Conservation (phyloP, 2,888 invertebrate species). For the Priocnemis perturbator region DNA sequence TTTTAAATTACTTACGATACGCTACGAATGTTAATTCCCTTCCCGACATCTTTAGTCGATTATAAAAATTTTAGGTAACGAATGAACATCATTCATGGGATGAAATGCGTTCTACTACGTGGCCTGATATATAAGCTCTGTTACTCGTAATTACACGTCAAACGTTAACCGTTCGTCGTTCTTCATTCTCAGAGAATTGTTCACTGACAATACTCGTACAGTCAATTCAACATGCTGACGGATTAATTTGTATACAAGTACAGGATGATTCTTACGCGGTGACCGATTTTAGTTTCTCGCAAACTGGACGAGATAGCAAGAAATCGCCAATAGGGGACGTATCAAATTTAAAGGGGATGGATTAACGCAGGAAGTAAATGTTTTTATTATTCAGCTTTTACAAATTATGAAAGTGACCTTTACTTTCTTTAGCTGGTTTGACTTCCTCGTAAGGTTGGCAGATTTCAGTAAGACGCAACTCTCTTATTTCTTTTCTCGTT, state of each 20-base stretch:
- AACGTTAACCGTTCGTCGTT: slow-evolving; percentile 13
- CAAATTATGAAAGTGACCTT: too few species aligned
- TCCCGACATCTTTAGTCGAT: slow-evolving; percentile 48
- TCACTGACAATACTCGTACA: too few species aligned
- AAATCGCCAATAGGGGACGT: background rate
- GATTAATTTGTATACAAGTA: too few species aligned
- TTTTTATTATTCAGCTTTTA: too few species aligned
- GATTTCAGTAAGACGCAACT: too few species aligned
- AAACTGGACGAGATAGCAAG: slow-evolving; percentile 8
- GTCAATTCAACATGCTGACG: too few species aligned
- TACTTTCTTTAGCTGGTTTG: too few species aligned
- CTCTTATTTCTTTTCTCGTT: too few species aligned
- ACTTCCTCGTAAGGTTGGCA: too few species aligned
- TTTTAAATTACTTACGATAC: slow-evolving; percentile 66
- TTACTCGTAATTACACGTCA: slow-evolving; percentile 42
- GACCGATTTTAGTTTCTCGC: background rate
- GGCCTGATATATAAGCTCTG: slow-evolving; percentile 53
- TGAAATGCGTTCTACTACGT: slow-evolving; percentile 53
- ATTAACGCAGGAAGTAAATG: too few species aligned
- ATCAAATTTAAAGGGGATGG: background rate
- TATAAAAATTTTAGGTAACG: slow-evolving; percentile 61
- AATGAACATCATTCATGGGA: slow-evolving; percentile 49
- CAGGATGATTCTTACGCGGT: background rate
- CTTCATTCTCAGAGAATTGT: too few species aligned
- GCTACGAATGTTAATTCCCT: slow-evolving; percentile 54